A percentile compares a stretch with the other conserved stretches of the same genome.
phyloP scores from a whole-genome alignment of 1,140 invertebrate species.

The Ditylenchus dipsaci region DNA sequence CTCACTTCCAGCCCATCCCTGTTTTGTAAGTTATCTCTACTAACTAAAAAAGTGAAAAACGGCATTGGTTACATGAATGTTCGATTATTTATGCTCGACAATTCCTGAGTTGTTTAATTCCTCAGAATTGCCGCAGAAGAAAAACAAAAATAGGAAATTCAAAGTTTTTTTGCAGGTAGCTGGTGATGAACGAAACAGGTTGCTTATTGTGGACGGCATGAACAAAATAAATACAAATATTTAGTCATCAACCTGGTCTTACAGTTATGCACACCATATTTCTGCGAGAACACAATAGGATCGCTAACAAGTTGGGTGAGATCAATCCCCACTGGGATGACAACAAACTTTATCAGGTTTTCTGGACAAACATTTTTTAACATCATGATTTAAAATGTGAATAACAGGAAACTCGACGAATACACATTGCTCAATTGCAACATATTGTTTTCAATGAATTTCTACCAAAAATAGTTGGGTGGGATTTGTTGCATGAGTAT shows the following conservation, averaged over 20 bases:
- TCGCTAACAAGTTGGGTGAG: conserved; percentile 62
- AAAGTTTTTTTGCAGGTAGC: conserved; percentile 14
- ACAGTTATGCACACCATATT: conserved; percentile 80
- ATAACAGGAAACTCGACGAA: conserved; percentile 77
- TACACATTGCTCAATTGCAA: conserved; percentile 63
- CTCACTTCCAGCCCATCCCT: conserved; percentile 35
- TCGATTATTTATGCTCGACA: no score
- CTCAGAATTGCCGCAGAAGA: no score
- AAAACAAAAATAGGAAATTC: no score
- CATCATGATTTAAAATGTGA: conserved; percentile 66
- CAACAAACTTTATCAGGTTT: conserved; percentile 58
- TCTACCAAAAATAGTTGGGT: conserved; percentile 57
- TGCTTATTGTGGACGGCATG: neutral
- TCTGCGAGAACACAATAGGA: conserved; percentile 64
- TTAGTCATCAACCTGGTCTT: conserved; percentile 60
- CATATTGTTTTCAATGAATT: conserved; percentile 58
- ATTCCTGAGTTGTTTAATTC: no score
- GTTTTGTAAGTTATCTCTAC: conserved; percentile 21
- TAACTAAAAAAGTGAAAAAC: no score
- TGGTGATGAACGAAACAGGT: conserved; percentile 47
- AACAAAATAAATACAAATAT: neutral
- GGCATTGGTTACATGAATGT: no score
- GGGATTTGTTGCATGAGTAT: conserved; percentile 42
- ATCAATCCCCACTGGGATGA: conserved; percentile 59
- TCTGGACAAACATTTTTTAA: neutral